Conservation (phyloP, 2,888 invertebrate genomes). For the Eristalis pertinax region DNA sequence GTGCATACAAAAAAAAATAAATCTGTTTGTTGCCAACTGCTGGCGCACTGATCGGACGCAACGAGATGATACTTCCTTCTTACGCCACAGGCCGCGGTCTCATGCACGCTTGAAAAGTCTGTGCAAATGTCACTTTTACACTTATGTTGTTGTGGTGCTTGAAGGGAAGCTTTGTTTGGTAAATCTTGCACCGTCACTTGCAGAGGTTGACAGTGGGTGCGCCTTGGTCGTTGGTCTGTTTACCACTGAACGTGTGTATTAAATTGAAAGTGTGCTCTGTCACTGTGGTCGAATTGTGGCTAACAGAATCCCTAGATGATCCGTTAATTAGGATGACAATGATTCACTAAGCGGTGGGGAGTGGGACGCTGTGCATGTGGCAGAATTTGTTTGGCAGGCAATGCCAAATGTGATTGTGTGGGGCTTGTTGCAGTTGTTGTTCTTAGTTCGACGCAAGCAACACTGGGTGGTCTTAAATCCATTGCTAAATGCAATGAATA, state of each 20-base stretch:
- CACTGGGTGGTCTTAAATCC: background rate
- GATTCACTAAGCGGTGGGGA: background rate
- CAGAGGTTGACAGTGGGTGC: constrained; percentile 1
- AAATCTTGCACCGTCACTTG: constrained; percentile 13
- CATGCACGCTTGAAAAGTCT: background rate
- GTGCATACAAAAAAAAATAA: constrained; percentile 8
- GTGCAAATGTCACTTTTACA: background rate
- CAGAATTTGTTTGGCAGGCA: constrained; percentile 13
- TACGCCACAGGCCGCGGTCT: background rate
- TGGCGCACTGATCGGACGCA: constrained; percentile 16
- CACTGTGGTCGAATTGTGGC: constrained; percentile 32
- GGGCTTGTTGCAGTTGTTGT: constrained; percentile 13
- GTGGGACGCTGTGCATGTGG: background rate
- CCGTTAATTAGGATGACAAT: constrained; percentile 63
- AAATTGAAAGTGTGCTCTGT: constrained; percentile 1
- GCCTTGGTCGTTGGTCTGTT: constrained; percentile 24
- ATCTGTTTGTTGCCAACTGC: constrained; percentile 20
- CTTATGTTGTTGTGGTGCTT: background rate
- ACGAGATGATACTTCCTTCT: constrained; percentile 8
- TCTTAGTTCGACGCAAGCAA: background rate
- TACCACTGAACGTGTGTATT: constrained; percentile 22
- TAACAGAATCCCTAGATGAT: constrained; percentile 63
- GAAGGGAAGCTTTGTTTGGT: constrained; percentile 8
- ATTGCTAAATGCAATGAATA: background rate
- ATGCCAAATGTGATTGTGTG: constrained; percentile 13